phyloP scores from a whole-genome alignment of 2,888 invertebrate species.

The Apamea crenata region DNA sequence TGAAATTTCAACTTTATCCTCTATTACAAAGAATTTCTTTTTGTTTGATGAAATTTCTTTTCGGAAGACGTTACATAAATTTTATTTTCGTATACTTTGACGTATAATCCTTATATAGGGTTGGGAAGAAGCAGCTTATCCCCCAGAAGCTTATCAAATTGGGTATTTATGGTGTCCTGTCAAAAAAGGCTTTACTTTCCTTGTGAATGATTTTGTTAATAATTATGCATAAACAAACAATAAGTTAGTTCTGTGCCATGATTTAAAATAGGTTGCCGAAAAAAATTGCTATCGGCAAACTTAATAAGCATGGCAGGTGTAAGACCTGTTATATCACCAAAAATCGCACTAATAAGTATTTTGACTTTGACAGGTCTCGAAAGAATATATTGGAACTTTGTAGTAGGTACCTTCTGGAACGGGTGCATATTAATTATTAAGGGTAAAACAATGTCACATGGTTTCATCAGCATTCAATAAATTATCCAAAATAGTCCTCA shows the following conservation, averaged over 20 bases:
- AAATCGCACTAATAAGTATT: no score
- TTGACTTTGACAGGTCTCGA: neutral
- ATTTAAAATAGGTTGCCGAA: neutral
- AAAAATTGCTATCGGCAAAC: neutral
- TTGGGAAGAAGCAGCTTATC: neutral
- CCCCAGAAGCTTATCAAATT: neutral
- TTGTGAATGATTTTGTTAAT: neutral
- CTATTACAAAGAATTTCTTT: slow-evolving; percentile 43
- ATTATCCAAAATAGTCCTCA: neutral
- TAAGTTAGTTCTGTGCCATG: neutral
- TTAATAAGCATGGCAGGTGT: neutral
- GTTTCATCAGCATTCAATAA: slow-evolving; percentile 1
- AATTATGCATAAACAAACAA: neutral
- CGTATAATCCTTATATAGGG: slow-evolving; percentile 25
- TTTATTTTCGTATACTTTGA: slow-evolving; percentile 42
- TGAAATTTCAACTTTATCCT: slow-evolving; percentile 60
- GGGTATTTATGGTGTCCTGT: neutral
- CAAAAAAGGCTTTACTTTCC: neutral
- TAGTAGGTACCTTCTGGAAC: neutral
- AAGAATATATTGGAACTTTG: neutral
- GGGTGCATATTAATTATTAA: neutral
- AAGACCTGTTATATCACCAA: no score
- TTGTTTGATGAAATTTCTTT: slow-evolving; percentile 27
- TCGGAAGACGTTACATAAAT: slow-evolving; percentile 23
- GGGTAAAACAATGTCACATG: neutral